phyloP scores from a whole-genome alignment of 2,888 invertebrate genomes.

The Athalia rosae region DNA sequence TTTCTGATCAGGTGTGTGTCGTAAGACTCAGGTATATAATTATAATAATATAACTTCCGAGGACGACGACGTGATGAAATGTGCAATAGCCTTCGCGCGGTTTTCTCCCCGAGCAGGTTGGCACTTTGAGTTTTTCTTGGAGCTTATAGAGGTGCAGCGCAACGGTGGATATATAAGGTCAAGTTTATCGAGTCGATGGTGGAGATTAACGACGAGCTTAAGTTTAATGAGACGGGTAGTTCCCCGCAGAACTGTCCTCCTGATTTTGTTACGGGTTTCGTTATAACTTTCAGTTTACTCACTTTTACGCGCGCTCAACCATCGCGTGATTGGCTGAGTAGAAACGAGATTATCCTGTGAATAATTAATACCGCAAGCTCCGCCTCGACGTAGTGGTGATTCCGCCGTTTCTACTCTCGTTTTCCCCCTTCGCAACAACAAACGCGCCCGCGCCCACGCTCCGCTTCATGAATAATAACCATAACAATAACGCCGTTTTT shows the following conservation, averaged over 20 bases:
- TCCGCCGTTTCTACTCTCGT: background rate
- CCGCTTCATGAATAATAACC: slow-evolving; percentile 32
- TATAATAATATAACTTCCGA: no score
- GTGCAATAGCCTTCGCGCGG: no score
- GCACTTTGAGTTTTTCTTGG: slow-evolving; percentile 42
- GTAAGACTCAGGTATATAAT: no score
- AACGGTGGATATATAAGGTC: slow-evolving; percentile 4
- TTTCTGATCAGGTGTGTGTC: no score
- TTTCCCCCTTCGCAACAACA: slow-evolving; percentile 27
- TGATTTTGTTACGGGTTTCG: background rate
- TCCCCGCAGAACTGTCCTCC: slow-evolving; percentile 4
- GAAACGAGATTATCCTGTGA: slow-evolving; percentile 33
- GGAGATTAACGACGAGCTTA: slow-evolving; percentile 15
- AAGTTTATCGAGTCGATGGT: slow-evolving; percentile 26
- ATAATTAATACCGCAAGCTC: slow-evolving; percentile 20
- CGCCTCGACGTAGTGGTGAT: background rate
- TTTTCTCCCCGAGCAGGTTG: slow-evolving; percentile 7
- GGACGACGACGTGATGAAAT: no score
- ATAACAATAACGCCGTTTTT: slow-evolving; percentile 8
- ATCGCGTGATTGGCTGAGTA: slow-evolving; percentile 35
- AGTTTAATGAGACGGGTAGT: background rate
- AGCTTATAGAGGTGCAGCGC: slow-evolving; percentile 30
- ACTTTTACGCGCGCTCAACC: slow-evolving; percentile 5
- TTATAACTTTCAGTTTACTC: slow-evolving; percentile 11
- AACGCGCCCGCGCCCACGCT: background rate